phyloP scores from a whole-genome alignment of 2,888 invertebrate genomes.

The Sturmia bella region DNA sequence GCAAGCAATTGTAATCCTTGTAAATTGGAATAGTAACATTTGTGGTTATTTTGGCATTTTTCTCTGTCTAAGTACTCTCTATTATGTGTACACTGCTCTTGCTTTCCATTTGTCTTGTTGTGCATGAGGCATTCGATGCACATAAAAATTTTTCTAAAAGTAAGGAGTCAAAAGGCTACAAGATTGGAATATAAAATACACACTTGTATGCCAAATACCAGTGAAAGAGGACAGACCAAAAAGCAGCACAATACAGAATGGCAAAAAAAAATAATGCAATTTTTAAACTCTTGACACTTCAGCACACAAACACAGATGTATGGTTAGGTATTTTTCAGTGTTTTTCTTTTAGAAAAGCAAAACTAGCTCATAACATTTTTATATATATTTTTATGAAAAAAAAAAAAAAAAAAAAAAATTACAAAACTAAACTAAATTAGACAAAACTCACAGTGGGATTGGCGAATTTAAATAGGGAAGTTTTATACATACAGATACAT shows the following conservation, averaged over 20 bases:
- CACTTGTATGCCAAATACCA: background rate
- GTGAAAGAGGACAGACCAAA: background rate
- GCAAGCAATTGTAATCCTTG: constrained; percentile 55
- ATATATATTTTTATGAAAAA: background rate
- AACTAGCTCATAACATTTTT: no score
- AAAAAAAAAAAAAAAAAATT: background rate
- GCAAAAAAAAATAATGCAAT: background rate
- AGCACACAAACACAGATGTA: background rate
- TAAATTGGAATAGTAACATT: constrained; percentile 56
- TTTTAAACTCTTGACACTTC: background rate
- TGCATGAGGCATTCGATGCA: background rate
- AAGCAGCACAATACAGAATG: background rate
- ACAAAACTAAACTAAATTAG: background rate
- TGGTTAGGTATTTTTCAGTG: background rate
- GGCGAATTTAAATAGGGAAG: no score
- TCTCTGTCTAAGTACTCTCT: constrained; percentile 2
- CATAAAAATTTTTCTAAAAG: background rate
- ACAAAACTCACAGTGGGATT: constrained; percentile 17
- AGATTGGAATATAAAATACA: constrained; percentile 3
- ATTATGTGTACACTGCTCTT: background rate
- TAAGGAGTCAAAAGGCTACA: constrained; percentile 7
- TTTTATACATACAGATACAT: no score
- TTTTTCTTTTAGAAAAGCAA: background rate
- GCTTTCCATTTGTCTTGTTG: background rate
- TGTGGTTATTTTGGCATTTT: constrained; percentile 56